Base-by-base conservation (phyloP, 92 coral and sea anemone species). In the Phenganax stokvisi region DNA sequence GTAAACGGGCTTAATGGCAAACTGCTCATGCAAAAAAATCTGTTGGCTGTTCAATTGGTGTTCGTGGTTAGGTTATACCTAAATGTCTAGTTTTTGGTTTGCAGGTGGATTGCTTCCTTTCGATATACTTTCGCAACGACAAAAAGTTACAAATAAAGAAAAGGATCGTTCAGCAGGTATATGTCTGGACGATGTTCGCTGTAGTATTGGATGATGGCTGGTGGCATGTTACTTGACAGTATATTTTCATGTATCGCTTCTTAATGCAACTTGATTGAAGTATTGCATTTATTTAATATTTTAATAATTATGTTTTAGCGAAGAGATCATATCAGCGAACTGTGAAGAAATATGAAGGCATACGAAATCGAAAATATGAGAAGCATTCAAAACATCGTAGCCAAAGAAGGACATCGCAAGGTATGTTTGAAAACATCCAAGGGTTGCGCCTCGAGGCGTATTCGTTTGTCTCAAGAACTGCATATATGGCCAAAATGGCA, bases 321-420 rank as follows among this genome's bases (percentile, higher is more conserved):
- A 44, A 76, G 27, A 51, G 10, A 68, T 76, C 81, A 25, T 76
- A 47, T 3, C 58, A 25, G 60, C 81, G 81, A 30, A 76, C 81
- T 76, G 81, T 76, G 27, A 76, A 76, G 56, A 76, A 76, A 76
- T 76, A 57, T 29, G 81, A 76, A 61, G 53, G 80, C 31, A 76
- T 30, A 17, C 58, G 56, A 60, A 44, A 60, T 76, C 69, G 81
- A 60, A 76, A 57, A 76, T 58, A 10, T 11, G 30, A 31, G 25
- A 76, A 76, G 31, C 44, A 59, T 6, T 29, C 54, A 13, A 59
- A 30, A 76, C 69, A 10, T 76, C 81, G 81, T 10, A 64, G 8
- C 44, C 30, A 76, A 27, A 57, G 20, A 76, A 61, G 61, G 31
- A 47, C 56, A 8, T 3, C 70, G 9, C 70, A 76, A 76, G 81